Evolutionary conservation across 2,113 vertebrate genomes (phyloP), one percentile per base, ranked within the genome.

Genomic region (Heloderma charlesbogerti): DNA sequence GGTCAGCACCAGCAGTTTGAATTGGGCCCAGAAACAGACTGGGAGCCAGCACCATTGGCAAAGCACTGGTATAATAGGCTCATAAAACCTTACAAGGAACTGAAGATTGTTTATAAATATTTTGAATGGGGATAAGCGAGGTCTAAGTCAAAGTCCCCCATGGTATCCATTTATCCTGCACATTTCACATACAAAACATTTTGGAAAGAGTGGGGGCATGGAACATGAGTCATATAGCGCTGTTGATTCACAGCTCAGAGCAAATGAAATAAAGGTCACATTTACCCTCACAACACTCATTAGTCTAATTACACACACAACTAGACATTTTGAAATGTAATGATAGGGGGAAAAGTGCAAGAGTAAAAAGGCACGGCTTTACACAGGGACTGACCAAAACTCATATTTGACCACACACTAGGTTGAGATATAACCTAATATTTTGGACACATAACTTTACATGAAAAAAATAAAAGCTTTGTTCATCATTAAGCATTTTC

Each of bases 371-470:
- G 10, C 72, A 27, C 81, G 90, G 84, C 31, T 57, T 86, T n/a
- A 15, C 67, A 31, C 67, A 51, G 0, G 0, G 18, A 29, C 67
- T 92, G 57, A 10, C 72, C 63, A 12, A 84, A 43, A 34, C 84
- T 66, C 0, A 16, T 0, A 0, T 8, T 0, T 25, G 48, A 78
- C 84, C 45, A 45, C 48, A 12, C 9, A n/a, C 34, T 71, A 48
- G 18, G 45, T 74, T 83, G 67, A 89, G 25, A 83, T 67, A 22
- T 40, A 71, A n/a, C 31, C 45, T 54, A 81, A 31, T 40, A 40
- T 89, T 89, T 40, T 37, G 34, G n/a, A 54, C 9, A 31, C 29
- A 7, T 31, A 20, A 57, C n/a, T 43, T 60, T 12, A 12, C 4
- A 0, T 8, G 48, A 15, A 40, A 29, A 84, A 12, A 18, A 71